These are phyloP conservation scores for Scelioninae gen. 2 DNA, from an alignment of 2,888 invertebrate species.

Conservation along the genomic window DNA sequence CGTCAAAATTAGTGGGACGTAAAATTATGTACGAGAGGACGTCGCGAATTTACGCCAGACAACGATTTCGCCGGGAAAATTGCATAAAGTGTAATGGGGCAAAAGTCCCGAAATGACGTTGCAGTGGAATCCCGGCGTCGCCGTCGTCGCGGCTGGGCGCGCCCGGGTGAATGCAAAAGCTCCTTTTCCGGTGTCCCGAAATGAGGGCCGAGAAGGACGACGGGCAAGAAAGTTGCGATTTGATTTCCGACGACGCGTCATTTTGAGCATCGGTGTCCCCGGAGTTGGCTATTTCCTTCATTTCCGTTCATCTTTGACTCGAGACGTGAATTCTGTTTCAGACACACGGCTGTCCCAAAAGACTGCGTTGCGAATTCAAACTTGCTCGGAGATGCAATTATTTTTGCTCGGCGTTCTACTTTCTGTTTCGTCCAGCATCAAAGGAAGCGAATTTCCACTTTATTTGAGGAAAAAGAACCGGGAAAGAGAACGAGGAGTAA, in stretches of 20 bases:
- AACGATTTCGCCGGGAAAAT: constrained; percentile 40
- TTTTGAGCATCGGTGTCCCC: constrained; percentile 28
- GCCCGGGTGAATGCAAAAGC: constrained; percentile 50
- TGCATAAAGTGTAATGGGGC: constrained; percentile 36
- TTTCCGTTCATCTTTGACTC: constrained; percentile 52
- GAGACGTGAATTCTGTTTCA: constrained; percentile 31
- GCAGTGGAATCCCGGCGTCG: constrained; percentile 41
- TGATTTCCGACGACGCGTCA: constrained; percentile 54
- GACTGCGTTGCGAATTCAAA: constrained; percentile 5
- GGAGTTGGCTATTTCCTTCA: constrained; percentile 41
- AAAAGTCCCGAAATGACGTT: constrained; percentile 48
- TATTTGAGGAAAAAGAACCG: too few species aligned
- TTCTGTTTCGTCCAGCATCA: too few species aligned
- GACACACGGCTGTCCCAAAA: constrained; percentile 18
- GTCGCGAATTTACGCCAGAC: constrained; percentile 18
- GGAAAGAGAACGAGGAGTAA: too few species aligned
- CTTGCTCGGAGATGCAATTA: constrained; percentile 8
- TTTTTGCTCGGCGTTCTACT: constrained; percentile 6
- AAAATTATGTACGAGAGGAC: constrained; percentile 28
- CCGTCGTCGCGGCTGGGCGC: constrained; percentile 45
- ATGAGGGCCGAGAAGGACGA: constrained; percentile 25
- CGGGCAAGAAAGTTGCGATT: constrained; percentile 52
- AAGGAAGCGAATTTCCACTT: too few species aligned
- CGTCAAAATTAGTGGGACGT: constrained; percentile 42
- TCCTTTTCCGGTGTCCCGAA: constrained; percentile 36